Conservation (phyloP, 2,888 invertebrate species). For the Amorpha juglandis region DNA sequence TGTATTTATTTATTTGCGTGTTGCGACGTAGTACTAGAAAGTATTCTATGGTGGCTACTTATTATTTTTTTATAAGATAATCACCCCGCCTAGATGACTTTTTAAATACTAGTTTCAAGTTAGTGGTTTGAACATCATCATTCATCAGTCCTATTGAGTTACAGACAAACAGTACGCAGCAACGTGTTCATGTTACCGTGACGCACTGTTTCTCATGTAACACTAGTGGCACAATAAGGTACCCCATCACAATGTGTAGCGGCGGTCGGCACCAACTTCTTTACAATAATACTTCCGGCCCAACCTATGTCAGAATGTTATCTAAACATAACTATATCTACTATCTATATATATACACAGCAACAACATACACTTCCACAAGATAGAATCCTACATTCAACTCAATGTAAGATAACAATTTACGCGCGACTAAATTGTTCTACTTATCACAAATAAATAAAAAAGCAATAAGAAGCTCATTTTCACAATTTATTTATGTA, state of each 20-base stretch:
- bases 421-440: neutral
- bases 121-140: neutral
- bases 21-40: too few species aligned
- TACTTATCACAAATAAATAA: constrained; percentile 36
- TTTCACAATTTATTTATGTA: constrained; percentile 84
- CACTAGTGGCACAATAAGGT: constrained; percentile 52
- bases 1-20: too few species aligned
- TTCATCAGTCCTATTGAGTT: constrained; percentile 23
- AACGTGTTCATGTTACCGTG: constrained; percentile 57
- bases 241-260: constrained; percentile 51
- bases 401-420: constrained; percentile 6
- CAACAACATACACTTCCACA: constrained; percentile 7
- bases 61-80: too few species aligned
- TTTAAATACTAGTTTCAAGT: neutral
- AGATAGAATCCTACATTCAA: constrained; percentile 10
- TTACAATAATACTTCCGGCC: constrained; percentile 61
- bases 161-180: constrained; percentile 32
- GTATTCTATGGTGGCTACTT: too few species aligned
- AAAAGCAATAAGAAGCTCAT: constrained; percentile 74
- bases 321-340: constrained; percentile 6
- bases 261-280: constrained; percentile 47
- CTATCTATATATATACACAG: neutral
- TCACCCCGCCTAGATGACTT: neutral
- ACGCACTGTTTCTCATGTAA: constrained; percentile 57
- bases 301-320: constrained; percentile 43